Conservation (phyloP, 1,140 invertebrate genomes). For the Apis cerana region DNA sequence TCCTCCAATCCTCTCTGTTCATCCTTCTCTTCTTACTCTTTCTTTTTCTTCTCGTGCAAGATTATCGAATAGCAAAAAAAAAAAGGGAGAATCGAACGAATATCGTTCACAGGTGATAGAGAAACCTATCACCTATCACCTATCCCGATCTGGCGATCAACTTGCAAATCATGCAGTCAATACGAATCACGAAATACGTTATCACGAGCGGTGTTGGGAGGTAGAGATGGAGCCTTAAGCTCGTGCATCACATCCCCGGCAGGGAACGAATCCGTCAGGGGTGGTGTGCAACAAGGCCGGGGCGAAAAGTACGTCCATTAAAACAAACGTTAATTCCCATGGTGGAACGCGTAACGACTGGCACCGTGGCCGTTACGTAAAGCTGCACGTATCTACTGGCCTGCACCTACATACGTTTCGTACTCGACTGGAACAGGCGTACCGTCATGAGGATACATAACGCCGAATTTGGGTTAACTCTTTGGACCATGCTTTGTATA, state of each 20-base stretch:
- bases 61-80: not conserved
- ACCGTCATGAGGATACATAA: slow-evolving; percentile 14
- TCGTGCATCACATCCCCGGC: slow-evolving; percentile 17
- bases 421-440: not conserved
- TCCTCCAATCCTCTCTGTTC: not conserved
- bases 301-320: slow-evolving; percentile 54
- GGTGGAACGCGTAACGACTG: slow-evolving; percentile 41
- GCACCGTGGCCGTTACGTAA: slow-evolving; percentile 43
- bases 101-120: no score
- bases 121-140: not conserved
- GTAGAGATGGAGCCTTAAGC: not conserved
- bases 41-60: not conserved
- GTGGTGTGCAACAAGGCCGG: slow-evolving; percentile 11
- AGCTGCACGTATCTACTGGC: slow-evolving; percentile 6
- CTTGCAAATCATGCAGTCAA: slow-evolving; percentile 24
- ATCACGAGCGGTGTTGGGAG: not conserved
- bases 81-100: not conserved
- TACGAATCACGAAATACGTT: slow-evolving; percentile 9
- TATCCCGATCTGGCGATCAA: slow-evolving; percentile 2
- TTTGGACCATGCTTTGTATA: not conserved
- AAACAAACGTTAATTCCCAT: slow-evolving; percentile 62
- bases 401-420: slow-evolving; percentile 13
- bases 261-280: slow-evolving; percentile 31
- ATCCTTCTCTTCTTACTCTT: no score
- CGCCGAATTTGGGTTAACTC: slow-evolving; percentile 49